Base-by-base conservation (phyloP, 2,113 vertebrate species). In the Istiophorus platypterus region DNA sequence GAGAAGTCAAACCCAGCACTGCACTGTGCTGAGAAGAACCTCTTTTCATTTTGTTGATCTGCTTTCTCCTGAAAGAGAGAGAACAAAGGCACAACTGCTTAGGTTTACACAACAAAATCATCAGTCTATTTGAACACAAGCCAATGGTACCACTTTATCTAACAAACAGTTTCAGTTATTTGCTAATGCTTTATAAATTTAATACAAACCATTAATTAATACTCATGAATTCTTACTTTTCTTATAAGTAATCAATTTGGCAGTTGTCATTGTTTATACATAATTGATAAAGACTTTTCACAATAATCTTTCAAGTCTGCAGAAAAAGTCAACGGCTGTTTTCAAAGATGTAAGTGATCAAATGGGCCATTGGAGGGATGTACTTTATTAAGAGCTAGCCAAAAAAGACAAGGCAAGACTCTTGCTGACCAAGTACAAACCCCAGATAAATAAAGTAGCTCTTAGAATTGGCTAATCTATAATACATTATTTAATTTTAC, bases 11-110 rank as follows among this genome's bases (percentile, higher is more conserved):
- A 76, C 17, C 31, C 41, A 1, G 67, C 1, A 15, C 58, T 56
- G 49, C 47, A 66, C 26, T 45, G 73, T 26, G 76, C 15, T 56
- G 80, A 57, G 37, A 76, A 84, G 59, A 78, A 42, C 27, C 27
- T 73, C 24, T 24, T 82, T 22, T 91, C 81, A 34, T 80, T 77
- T 41, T n/a, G 82, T 14, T 75, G 29, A 34, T 83, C 51, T 27
- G 74, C 81, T 6, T 49, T 71, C 14, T 81, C 80, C 83, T 92
- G 61, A 63, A 18, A 37, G 15, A 2, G 52, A 70, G 18, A 75
- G 7, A 24, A 83, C 15, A 31, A 26, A 77, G 1, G 11, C 2
- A 80, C 5, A 52, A 61, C 11, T 42, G 24, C 13, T 54, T 49
- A 68, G 51, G 24, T 82, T 91, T 52, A 29, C n/a, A 39, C 17